Conservation (phyloP, 2,113 vertebrate species). For the Gopherus evgoodei region DNA sequence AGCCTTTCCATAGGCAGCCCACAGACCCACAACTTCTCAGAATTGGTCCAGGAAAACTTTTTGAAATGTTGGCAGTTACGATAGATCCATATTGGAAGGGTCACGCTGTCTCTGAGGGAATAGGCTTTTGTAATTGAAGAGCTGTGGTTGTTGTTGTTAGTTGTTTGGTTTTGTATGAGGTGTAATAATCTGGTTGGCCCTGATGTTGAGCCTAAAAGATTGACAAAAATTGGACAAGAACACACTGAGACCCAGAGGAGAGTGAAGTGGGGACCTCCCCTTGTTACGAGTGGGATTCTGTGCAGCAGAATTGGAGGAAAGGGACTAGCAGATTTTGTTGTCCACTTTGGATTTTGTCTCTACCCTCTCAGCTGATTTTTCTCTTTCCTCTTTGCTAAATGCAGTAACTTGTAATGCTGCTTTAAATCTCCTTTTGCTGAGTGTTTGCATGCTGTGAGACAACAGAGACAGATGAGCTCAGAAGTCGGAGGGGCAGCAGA, state of each 20-base stretch:
- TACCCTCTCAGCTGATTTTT: background rate
- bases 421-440: slow-evolving; percentile 60
- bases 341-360: slow-evolving; percentile 30
- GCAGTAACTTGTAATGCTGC: slow-evolving; percentile 28
- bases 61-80: background rate
- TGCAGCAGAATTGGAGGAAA: slow-evolving; percentile 9
- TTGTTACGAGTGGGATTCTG: background rate
- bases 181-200: background rate
- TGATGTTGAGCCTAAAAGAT: background rate
- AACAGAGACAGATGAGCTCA: slow-evolving; percentile 49
- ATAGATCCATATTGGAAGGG: background rate
- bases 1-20: background rate
- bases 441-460: slow-evolving; percentile 25
- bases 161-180: background rate
- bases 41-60: background rate
- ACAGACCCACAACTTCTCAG: background rate
- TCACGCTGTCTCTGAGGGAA: background rate
- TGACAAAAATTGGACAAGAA: background rate
- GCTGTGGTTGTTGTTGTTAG: background rate
- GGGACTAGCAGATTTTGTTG: background rate
- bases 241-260: background rate
- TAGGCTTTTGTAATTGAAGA: background rate
- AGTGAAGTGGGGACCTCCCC: background rate
- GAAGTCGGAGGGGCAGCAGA: slow-evolving; percentile 56
- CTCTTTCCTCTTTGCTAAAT: slow-evolving; percentile 21